phyloP scores from a whole-genome alignment of 2,888 invertebrate genomes.

The Cacoxenus indagator region DNA sequence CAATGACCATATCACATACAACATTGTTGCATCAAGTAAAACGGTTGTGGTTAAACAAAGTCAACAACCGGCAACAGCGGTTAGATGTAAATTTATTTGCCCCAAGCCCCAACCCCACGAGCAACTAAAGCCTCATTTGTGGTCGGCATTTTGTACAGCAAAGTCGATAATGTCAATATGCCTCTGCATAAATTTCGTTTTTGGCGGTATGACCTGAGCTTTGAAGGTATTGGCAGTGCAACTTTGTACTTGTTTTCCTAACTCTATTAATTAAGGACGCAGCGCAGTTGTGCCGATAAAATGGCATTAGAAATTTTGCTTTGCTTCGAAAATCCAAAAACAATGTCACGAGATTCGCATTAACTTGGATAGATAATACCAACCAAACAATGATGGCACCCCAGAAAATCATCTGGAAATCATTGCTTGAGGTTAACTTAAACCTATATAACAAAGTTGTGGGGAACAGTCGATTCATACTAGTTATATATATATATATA shows the following conservation, averaged over 20 bases:
- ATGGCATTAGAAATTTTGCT: neutral
- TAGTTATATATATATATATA: no score
- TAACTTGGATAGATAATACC: neutral
- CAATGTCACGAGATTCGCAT: no score
- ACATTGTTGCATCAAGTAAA: slow-evolving; percentile 21
- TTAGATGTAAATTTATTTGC: neutral
- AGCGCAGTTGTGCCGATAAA: neutral
- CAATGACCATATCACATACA: neutral
- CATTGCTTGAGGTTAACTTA: no score
- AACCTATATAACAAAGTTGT: no score
- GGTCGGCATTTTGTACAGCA: slow-evolving; percentile 55
- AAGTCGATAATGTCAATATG: slow-evolving; percentile 63
- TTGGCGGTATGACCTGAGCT: neutral
- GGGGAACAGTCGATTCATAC: no score
- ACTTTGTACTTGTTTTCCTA: neutral
- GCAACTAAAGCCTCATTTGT: slow-evolving; percentile 60
- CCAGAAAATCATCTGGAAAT: no score
- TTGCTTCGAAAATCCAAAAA: neutral
- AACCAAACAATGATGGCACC: neutral
- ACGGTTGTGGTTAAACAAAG: slow-evolving; percentile 23
- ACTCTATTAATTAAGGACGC: neutral
- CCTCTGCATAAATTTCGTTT: slow-evolving; percentile 37
- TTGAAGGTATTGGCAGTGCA: neutral
- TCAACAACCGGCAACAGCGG: neutral
- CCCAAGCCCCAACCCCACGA: slow-evolving; percentile 24